Conservation (phyloP, 2,888 invertebrate species). For the Allacma fusca region DNA sequence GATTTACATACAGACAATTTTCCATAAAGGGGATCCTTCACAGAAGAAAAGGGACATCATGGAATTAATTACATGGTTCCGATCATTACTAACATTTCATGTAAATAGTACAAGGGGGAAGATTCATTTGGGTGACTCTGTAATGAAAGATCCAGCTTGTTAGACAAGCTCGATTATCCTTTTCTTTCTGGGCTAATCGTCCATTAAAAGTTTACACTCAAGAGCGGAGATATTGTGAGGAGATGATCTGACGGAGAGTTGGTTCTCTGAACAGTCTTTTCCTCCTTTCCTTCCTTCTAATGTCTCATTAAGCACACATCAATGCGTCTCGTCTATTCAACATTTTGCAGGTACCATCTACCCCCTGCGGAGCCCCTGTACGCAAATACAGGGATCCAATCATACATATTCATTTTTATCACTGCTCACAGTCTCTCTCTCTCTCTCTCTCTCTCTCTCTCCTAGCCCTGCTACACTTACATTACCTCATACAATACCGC, state of each 20-base stretch:
- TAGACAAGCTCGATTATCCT: slow-evolving; percentile 55
- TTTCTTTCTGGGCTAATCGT: slow-evolving; percentile 50
- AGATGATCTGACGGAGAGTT: slow-evolving; percentile 13
- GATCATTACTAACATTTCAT: slow-evolving; percentile 29
- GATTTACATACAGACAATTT: slow-evolving; percentile 24
- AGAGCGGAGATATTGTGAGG: slow-evolving; percentile 34
- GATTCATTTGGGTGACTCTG: slow-evolving; percentile 34
- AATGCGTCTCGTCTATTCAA: slow-evolving; percentile 41
- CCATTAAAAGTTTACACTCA: slow-evolving; percentile 46
- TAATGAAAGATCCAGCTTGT: slow-evolving; percentile 45
- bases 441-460: too few relatives aligned
- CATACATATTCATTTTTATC: not conserved
- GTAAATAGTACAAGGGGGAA: slow-evolving; percentile 27
- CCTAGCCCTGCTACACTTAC: too few relatives aligned
- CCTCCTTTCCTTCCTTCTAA: slow-evolving; percentile 45
- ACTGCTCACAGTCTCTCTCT: too few relatives aligned
- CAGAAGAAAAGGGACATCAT: slow-evolving; percentile 20
- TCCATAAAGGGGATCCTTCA: slow-evolving; percentile 12
- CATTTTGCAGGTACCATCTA: slow-evolving; percentile 24
- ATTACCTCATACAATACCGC: too few relatives aligned
- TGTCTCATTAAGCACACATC: slow-evolving; percentile 50
- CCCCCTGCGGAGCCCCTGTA: slow-evolving; percentile 36
- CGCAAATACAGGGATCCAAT: slow-evolving; percentile 27
- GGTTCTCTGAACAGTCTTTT: slow-evolving; percentile 25
- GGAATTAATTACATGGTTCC: slow-evolving; percentile 38